Conservation (phyloP, 2,888 invertebrate genomes). For the Theretra japonica region DNA sequence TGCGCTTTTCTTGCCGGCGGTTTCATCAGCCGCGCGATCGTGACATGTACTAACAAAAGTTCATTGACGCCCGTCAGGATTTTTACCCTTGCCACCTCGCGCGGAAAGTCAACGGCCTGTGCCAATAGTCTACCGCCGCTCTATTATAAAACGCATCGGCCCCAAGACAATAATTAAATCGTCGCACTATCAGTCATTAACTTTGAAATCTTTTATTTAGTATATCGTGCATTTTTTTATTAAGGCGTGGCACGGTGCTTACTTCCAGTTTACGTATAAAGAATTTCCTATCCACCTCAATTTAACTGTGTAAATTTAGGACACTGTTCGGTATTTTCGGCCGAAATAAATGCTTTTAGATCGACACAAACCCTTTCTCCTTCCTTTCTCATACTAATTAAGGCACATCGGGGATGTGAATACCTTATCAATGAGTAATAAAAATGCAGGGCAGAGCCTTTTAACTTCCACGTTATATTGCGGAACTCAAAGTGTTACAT, state of each 20-base stretch:
- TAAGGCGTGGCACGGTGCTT: no score
- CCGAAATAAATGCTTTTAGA: not conserved
- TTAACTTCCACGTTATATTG: slow-evolving; percentile 30
- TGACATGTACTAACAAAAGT: slow-evolving; percentile 16
- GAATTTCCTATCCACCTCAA: not conserved
- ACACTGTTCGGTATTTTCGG: not conserved
- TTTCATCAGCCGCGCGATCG: slow-evolving; percentile 24
- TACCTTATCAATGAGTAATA: not conserved
- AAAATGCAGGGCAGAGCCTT: not conserved
- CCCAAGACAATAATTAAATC: not conserved
- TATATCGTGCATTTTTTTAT: no score
- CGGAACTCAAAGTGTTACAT: slow-evolving; percentile 28
- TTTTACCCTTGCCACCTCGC: slow-evolving; percentile 14
- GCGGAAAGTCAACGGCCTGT: slow-evolving; percentile 7
- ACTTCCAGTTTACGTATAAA: not conserved
- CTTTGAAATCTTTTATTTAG: not conserved
- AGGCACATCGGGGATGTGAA: not conserved
- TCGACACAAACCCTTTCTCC: not conserved
- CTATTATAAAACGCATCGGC: slow-evolving; percentile 12
- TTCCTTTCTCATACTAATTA: not conserved
- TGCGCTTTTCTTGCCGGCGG: slow-evolving; percentile 16
- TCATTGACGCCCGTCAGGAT: slow-evolving; percentile 22
- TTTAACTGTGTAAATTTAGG: not conserved
- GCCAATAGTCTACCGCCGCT: slow-evolving; percentile 6
- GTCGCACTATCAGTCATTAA: not conserved